phyloP scores from a whole-genome alignment of 2,797 vertebrate species.

The Notolabrus celidotus region DNA sequence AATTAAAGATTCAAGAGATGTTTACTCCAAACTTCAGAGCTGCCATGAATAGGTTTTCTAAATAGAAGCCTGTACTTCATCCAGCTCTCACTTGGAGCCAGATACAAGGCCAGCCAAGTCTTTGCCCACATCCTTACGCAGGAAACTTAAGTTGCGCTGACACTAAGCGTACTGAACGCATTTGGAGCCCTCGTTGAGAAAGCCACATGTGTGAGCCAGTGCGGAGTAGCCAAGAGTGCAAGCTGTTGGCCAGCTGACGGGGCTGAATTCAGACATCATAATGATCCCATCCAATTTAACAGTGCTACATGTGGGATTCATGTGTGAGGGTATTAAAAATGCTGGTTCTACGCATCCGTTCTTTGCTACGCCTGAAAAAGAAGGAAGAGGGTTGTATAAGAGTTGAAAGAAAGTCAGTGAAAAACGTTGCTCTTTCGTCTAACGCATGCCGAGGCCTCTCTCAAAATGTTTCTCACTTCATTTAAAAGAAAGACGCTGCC shows the following conservation, averaged over 20 bases:
- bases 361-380: constrained; percentile 33
- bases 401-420: constrained; percentile 51
- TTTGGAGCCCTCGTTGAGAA: constrained; percentile 66
- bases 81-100: constrained; percentile 69
- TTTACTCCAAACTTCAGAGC: constrained; percentile 70
- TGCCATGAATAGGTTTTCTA: constrained; percentile 73
- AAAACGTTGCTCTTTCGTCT: constrained; percentile 41
- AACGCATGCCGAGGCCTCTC: constrained; percentile 18
- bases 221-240: constrained; percentile 74
- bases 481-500: constrained; percentile 46
- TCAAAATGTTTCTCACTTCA: constrained; percentile 65
- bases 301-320: constrained; percentile 78
- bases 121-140: constrained; percentile 82
- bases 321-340: constrained; percentile 75
- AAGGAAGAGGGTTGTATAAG: constrained; percentile 28
- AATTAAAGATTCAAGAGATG: constrained; percentile 69
- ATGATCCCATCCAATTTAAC: constrained; percentile 79
- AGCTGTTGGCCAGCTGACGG: constrained; percentile 80
- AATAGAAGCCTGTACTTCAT: constrained; percentile 72
- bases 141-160: constrained; percentile 77
- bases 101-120: constrained; percentile 67
- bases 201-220: constrained; percentile 78
- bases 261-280: constrained; percentile 79
- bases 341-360: constrained; percentile 74
- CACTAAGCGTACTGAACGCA: constrained; percentile 71